Evolutionary conservation across 2,113 vertebrate species (phyloP).

Genomic region (Epinephelus moara): DNA sequence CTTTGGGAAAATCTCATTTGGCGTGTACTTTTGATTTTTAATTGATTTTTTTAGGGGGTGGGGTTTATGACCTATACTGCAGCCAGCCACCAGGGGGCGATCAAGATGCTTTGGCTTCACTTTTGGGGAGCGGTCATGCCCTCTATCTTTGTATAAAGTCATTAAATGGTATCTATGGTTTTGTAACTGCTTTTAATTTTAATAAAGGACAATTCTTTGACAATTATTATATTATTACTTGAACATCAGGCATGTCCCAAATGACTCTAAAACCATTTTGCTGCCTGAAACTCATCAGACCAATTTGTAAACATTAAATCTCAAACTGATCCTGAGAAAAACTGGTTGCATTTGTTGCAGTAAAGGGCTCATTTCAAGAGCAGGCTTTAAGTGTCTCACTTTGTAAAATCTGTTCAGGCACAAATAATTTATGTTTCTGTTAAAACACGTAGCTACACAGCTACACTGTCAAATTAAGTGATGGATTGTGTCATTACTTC

Average conservation of each 20-base stretch:
- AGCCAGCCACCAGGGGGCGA: too few species aligned
- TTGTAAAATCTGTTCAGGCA: not conserved
- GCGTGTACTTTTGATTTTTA: too few species aligned
- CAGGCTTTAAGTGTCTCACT: not conserved
- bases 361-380: not conserved
- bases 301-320: not conserved
- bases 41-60: too few species aligned
- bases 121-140: too few species aligned
- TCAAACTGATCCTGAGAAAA: not conserved
- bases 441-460: not conserved
- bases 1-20: too few species aligned
- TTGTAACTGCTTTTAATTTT: not conserved
- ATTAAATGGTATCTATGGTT: not conserved
- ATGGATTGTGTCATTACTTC: conserved; percentile 7
- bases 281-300: not conserved
- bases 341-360: not conserved
- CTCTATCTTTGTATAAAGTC: too few species aligned
- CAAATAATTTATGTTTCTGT: not conserved
- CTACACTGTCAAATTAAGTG: not conserved
- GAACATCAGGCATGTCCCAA: not conserved
- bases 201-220: not conserved
- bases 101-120: too few species aligned
- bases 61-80: too few species aligned
- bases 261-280: not conserved
- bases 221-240: not conserved